Conservation (phyloP, 2,888 invertebrate genomes). For the Chrysolina americana region DNA sequence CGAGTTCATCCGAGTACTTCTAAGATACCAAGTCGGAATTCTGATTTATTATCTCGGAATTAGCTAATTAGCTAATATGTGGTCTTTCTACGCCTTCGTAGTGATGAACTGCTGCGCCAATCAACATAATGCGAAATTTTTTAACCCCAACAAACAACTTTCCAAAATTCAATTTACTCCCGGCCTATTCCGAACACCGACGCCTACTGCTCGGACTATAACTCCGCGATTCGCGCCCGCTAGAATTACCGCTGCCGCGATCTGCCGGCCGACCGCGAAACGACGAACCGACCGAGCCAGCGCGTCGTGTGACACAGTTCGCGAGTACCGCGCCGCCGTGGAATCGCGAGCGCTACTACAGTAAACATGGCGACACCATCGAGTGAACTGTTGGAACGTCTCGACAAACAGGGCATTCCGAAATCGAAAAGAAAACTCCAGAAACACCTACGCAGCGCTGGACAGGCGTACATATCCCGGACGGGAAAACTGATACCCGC, state of each 20-base stretch:
- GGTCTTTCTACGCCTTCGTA: too few species aligned
- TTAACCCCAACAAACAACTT: too few species aligned
- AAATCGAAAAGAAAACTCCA: conserved; percentile 70
- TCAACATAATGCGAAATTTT: too few species aligned
- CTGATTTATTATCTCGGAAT: too few species aligned
- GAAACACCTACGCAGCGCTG: conserved; percentile 70
- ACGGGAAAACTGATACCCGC: conserved; percentile 71
- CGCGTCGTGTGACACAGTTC: conserved; percentile 26
- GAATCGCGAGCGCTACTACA: conserved; percentile 31
- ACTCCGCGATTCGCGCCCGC: conserved; percentile 24
- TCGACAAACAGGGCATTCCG: conserved; percentile 67
- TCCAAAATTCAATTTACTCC: neutral
- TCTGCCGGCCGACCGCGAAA: conserved; percentile 39
- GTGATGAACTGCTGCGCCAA: too few species aligned
- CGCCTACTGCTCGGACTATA: neutral
- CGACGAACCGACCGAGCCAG: neutral
- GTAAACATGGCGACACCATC: conserved; percentile 68
- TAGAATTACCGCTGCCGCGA: conserved; percentile 38
- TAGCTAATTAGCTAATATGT: too few species aligned
- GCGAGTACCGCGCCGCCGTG: conserved; percentile 25
- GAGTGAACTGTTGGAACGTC: conserved; percentile 65
- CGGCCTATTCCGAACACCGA: neutral
- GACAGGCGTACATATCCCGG: conserved; percentile 70
- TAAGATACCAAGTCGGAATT: too few species aligned
- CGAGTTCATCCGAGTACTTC: too few species aligned